Conservation (phyloP, 1,140 invertebrate species). For the Euglossa dilemma region DNA sequence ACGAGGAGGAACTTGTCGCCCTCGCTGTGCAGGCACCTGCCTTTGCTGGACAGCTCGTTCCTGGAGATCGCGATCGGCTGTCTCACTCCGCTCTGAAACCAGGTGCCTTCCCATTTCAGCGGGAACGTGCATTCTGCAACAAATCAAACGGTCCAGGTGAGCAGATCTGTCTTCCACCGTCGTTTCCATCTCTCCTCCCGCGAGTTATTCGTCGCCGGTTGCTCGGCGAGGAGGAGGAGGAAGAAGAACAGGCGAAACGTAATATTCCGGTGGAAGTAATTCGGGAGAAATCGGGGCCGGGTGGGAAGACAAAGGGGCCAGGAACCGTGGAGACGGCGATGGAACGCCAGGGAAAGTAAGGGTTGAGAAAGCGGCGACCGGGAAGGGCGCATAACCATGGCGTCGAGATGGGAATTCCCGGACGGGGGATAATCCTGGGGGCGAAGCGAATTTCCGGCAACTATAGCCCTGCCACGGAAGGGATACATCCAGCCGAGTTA, state of each 20-base stretch:
- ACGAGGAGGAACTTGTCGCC: constrained; percentile 93
- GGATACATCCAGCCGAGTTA: constrained; percentile 69
- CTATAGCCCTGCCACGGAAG: constrained; percentile 59
- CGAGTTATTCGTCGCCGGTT: no score
- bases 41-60: constrained; percentile 90
- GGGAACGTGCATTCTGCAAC: constrained; percentile 90
- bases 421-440: constrained; percentile 63
- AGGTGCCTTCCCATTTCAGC: constrained; percentile 89
- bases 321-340: neutral
- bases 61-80: constrained; percentile 90
- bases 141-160: constrained; percentile 32
- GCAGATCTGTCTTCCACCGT: no score
- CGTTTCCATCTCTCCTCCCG: neutral
- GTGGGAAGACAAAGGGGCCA: constrained; percentile 44
- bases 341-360: constrained; percentile 1
- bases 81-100: constrained; percentile 93
- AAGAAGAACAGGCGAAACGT: neutral
- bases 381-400: constrained; percentile 41
- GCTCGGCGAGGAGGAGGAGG: neutral
- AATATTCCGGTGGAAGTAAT: constrained; percentile 63
- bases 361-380: neutral
- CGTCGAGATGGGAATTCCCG: constrained; percentile 65
- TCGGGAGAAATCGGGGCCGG: constrained; percentile 57
- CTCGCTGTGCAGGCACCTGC: constrained; percentile 89
- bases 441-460: constrained; percentile 70